A percentile compares a stretch with the other conserved stretches of the same genome.
These are phyloP conservation scores for Silurus lanzhouensis DNA, from an alignment of 2,797 vertebrate genomes.

Conservation along the genomic window DNA sequence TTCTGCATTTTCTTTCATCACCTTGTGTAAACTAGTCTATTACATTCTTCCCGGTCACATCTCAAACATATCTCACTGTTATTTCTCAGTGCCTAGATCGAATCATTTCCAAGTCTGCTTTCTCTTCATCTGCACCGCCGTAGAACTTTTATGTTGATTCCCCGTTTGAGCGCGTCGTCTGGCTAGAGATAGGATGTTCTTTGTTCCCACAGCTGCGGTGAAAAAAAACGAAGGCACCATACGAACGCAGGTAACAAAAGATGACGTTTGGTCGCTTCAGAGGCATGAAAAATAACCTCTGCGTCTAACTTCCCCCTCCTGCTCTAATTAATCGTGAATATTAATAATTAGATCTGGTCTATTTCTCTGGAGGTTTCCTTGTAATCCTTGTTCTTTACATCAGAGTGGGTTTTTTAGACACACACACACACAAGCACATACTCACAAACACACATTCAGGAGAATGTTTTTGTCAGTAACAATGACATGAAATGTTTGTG, in stretches of 20 bases:
- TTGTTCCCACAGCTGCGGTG: conserved; percentile 40
- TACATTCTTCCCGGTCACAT: conserved; percentile 56
- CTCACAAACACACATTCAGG: not conserved
- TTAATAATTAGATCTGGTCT: conserved; percentile 47
- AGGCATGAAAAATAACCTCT: conserved; percentile 45
- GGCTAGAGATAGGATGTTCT: conserved; percentile 44
- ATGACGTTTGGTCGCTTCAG: conserved; percentile 28
- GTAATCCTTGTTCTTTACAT: conserved; percentile 47
- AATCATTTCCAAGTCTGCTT: conserved; percentile 34
- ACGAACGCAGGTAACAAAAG: conserved; percentile 49
- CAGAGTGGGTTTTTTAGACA: conserved; percentile 35
- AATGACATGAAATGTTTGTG: not conserved
- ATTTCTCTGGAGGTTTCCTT: conserved; percentile 43
- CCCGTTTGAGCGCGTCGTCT: not conserved
- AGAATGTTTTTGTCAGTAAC: conserved; percentile 24
- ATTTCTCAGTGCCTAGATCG: conserved; percentile 48
- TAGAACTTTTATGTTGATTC: conserved; percentile 54
- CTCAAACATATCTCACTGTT: conserved; percentile 49
- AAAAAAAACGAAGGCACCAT: conserved; percentile 30
- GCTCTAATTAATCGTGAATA: conserved; percentile 37
- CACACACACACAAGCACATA: not conserved
- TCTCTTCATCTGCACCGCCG: conserved; percentile 36
- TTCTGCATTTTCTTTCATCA: conserved; percentile 42
- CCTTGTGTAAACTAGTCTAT: conserved; percentile 44
- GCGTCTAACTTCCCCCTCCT: conserved; percentile 13